A percentile compares a stretch with the other conserved stretches of the same genome.
Evolutionary conservation across 2,888 invertebrate genomes (phyloP).

Genomic region (Lochmaea capreae): DNA sequence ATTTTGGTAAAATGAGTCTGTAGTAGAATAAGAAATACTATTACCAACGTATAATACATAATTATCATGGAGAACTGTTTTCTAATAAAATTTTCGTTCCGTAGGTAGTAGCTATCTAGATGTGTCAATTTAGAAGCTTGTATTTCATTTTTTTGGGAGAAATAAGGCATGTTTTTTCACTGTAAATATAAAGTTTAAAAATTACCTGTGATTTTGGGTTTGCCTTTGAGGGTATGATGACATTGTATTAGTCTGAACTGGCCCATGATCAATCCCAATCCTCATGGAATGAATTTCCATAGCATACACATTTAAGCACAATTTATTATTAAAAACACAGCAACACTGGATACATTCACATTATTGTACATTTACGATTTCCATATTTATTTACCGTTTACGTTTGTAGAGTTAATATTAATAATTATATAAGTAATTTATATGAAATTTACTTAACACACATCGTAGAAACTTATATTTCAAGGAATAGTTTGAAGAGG

Average conservation of each 20-base stretch:
- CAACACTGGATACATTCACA: constrained; percentile 40
- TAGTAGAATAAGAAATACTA: no score
- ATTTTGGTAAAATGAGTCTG: no score
- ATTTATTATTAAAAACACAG: constrained; percentile 47
- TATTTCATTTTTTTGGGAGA: no score
- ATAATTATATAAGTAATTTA: constrained; percentile 17
- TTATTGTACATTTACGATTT: constrained; percentile 30
- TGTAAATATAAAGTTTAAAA: not conserved
- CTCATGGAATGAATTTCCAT: constrained; percentile 67
- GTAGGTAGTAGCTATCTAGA: no score
- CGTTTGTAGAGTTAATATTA: constrained; percentile 18
- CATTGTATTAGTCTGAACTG: constrained; percentile 65
- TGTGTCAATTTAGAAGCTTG: no score
- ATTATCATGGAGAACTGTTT: no score
- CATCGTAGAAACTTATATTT: constrained; percentile 21
- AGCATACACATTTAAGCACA: constrained; percentile 61
- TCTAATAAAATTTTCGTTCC: no score
- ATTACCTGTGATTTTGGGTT: constrained; percentile 63
- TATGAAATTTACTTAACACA: constrained; percentile 32
- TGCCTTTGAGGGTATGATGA: constrained; percentile 64
- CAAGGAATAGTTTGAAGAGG: constrained; percentile 6
- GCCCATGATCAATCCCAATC: constrained; percentile 67
- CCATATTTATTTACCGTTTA: constrained; percentile 31
- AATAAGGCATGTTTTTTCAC: no score
- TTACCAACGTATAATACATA: no score